phyloP scores from a whole-genome alignment of 2,888 invertebrate species.

The Podabrus alpinus region DNA sequence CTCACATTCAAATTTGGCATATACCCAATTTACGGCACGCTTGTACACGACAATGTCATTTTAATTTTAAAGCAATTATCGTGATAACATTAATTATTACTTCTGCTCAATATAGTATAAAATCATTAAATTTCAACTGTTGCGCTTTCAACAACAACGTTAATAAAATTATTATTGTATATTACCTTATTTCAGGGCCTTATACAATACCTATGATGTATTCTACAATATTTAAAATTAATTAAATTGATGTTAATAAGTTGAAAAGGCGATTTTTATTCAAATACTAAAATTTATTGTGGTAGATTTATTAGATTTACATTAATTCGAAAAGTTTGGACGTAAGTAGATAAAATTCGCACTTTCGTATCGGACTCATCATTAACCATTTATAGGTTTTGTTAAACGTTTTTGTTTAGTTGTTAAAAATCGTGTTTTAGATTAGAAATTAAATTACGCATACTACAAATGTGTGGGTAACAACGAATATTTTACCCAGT shows the following conservation, averaged over 20 bases:
- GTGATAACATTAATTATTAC: neutral
- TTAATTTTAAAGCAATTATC: neutral
- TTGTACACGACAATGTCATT: neutral
- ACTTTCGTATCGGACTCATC: neutral
- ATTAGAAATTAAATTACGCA: neutral
- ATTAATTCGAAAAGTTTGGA: neutral
- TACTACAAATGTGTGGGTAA: neutral
- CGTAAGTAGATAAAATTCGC: neutral
- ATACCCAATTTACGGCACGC: neutral
- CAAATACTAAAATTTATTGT: neutral
- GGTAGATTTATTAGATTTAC: neutral
- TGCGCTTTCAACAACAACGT: neutral
- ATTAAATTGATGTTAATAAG: neutral
- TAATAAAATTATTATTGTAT: neutral
- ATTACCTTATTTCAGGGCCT: no score
- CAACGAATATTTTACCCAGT: no score
- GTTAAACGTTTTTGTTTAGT: neutral
- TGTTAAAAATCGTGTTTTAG: neutral
- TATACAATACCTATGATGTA: neutral
- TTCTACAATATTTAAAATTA: neutral
- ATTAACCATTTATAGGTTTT: neutral
- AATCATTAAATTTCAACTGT: neutral
- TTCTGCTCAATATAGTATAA: neutral
- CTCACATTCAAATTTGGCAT: conserved; percentile 9
- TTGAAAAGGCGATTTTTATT: neutral